Conservation (phyloP, 2,888 invertebrate species). For the Stratiomys singularior region DNA sequence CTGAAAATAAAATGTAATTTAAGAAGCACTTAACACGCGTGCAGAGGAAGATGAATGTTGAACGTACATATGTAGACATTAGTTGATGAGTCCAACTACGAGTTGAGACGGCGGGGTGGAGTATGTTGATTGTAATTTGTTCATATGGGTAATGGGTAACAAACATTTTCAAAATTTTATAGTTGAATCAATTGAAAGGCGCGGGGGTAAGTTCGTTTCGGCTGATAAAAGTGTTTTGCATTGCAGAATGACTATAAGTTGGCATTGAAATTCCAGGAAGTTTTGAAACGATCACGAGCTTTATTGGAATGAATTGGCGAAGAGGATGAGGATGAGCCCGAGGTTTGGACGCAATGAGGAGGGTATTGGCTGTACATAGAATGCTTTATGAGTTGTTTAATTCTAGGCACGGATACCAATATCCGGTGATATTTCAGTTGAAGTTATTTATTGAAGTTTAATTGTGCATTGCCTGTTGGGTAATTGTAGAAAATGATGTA, state of each 20-base stretch:
- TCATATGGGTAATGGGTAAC: neutral
- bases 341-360: neutral
- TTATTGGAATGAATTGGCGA: slow-evolving; percentile 36
- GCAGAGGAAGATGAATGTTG: neutral
- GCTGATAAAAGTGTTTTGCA: slow-evolving; percentile 1
- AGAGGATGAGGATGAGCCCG: neutral
- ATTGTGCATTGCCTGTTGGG: neutral
- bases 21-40: slow-evolving; percentile 17
- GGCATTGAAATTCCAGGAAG: slow-evolving; percentile 47
- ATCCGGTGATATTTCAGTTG: slow-evolving; percentile 22
- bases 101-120: too few species aligned
- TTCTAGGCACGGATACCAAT: slow-evolving; percentile 42
- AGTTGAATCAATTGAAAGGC: slow-evolving; percentile 8
- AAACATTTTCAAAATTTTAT: neutral
- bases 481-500: neutral
- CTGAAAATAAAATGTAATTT: slow-evolving; percentile 39
- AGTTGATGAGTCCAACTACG: neutral
- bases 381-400: neutral
- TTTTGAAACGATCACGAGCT: slow-evolving; percentile 31
- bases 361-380: neutral
- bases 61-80: neutral
- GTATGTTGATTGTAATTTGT: too few species aligned
- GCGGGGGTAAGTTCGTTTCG: neutral
- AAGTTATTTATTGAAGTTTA: neutral
- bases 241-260: slow-evolving; percentile 41